Base-by-base conservation (phyloP, 2,888 invertebrate genomes). In the Hypercompe scribonia region DNA sequence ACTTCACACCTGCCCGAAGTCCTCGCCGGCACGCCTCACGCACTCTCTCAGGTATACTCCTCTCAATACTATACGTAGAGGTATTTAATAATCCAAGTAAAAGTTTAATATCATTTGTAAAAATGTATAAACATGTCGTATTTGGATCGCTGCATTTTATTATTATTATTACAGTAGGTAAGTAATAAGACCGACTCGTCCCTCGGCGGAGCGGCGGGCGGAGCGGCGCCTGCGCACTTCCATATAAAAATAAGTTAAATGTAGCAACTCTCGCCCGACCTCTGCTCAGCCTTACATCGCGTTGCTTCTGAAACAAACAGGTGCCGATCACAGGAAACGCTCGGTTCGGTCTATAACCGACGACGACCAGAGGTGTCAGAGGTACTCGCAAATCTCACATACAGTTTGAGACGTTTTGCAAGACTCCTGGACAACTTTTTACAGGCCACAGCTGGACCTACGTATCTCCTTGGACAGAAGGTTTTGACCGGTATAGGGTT, bases 281-380 rank as follows among this genome's bases (percentile, higher is more conserved):
- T 73, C 78, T 83, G 80, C 71, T 18, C n/a, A 0, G n/a, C 67
- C 46, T 75, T 86, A 88, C 88, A 88, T 89, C 71, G 87, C 89
- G 85, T 88, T 89, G 83, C 85, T 89, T 82, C 90, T 90, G 90
- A 74, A 88, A 89, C 77, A 79, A 81, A 81, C 65, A 76, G 63
- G 28, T 10, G 46, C 70, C 58, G 64, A 24, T 76, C 21, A 33
- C 33, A 36, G 24, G 21, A 63, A 0, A 31, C 21, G 18, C 18
- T 63, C 33, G 28, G 61, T n/a, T n/a, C n/a, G n/a, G n/a, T n/a
- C n/a, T n/a, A n/a, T n/a, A n/a, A n/a, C n/a, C n/a, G n/a, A n/a
- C n/a, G n/a, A n/a, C n/a, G n/a, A n/a, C n/a, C n/a, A n/a, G n/a
- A n/a, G n/a, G n/a, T n/a, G n/a, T n/a, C n/a, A n/a, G n/a, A n/a